Evolutionary conservation across 2,888 invertebrate genomes (phyloP), one percentile per base, ranked within the genome.

Genomic region (Carabus problematicus): DNA sequence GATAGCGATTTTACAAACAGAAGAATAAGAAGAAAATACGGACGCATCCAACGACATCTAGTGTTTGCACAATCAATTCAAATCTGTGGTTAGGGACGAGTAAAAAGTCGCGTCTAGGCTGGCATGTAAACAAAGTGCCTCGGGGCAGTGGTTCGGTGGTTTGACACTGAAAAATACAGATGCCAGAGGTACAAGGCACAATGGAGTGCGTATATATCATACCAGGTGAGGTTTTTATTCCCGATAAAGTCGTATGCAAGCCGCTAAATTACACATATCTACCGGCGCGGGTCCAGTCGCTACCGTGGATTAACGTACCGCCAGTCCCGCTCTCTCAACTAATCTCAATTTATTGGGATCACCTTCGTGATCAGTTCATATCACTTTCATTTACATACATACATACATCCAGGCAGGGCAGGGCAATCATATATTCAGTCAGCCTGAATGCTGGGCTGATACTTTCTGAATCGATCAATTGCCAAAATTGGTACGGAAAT

Each of bases 301-400:
- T 80, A 80, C 80, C 77, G 80, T 80, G 79, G 80, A 80, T 80
- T 80, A 80, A n/a, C 77, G 73, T 52, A 74, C 76, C 77, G 77
- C 75, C 77, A n/a, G n/a, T n/a, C 29, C 29, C 3, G 29, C 29
- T 6, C 2, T 29, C 2, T 6, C 29, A 29, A 6, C 77, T 79
- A 80, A 80, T 78, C 79, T 77, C 78, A 79, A 80, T 80, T 80
- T 80, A 80, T 80, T 79, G 78, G 79, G 76, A 78, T 78, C 66
- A 66, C 66, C 49, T 40, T 29, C 47, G 42, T 78, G 76, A 78
- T 78, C 66, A 47, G n/a, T 49, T 39, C 59, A 11, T 58, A 66
- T 66, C 66, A 66, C 58, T 66, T 66, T 66, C 66, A 66, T 66
- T 66, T 66, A 16, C 18, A 18, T 54, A 18, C 16, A 16, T 54